Conservation (phyloP, 2,888 invertebrate species). For the Mechanitis mazaeus region DNA sequence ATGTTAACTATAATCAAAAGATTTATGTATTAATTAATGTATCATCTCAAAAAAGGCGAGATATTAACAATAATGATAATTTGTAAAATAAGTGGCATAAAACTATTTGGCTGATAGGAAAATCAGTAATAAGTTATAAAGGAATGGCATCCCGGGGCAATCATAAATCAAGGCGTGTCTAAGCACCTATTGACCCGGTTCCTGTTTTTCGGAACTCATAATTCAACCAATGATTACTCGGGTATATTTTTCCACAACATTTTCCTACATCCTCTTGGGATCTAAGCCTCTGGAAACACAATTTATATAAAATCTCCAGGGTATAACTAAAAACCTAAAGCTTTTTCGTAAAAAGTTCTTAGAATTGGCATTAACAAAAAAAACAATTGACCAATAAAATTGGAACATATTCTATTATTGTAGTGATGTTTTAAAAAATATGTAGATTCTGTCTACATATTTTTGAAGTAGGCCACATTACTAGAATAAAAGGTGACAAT, state of each 20-base stretch:
- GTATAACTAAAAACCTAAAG: background rate
- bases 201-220: conserved; percentile 41
- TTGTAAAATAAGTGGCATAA: conserved; percentile 9
- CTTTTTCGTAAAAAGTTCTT: background rate
- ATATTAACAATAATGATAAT: background rate
- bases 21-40: no score
- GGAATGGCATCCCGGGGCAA: conserved; percentile 27
- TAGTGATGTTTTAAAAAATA: no score
- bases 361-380: background rate
- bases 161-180: conserved; percentile 42
- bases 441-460: no score
- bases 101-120: conserved; percentile 20
- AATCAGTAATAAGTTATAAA: conserved; percentile 25
- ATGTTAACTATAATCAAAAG: no score
- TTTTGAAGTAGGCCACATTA: no score
- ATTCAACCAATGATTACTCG: conserved; percentile 41
- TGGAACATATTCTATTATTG: no score
- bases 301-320: conserved; percentile 3
- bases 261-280: conserved; percentile 27
- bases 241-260: conserved; percentile 33
- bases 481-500: no score
- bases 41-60: background rate
- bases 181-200: conserved; percentile 46
- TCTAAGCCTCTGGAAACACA: conserved; percentile 23
- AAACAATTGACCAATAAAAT: background rate